Evolutionary conservation across 1,140 invertebrate genomes (phyloP).

Genomic region (Brachionus rotundiformis): DNA sequence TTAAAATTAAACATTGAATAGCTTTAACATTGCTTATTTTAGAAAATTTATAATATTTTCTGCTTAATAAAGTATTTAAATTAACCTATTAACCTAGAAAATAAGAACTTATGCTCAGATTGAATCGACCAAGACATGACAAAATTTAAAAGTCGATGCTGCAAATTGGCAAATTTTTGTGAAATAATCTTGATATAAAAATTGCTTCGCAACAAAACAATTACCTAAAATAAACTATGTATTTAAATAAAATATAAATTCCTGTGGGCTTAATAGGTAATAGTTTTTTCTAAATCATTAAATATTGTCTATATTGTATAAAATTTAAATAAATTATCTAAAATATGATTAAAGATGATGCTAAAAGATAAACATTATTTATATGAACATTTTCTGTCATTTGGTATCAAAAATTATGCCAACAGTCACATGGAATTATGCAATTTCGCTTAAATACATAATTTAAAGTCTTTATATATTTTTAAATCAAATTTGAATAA

Average conservation of each 20-base stretch:
- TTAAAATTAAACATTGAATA: constrained; percentile 4
- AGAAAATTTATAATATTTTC: not conserved
- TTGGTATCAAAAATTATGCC: not conserved
- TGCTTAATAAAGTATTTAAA: not conserved
- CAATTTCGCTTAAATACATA: not conserved
- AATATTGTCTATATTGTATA: not conserved
- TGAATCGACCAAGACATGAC: not conserved
- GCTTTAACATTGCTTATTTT: not conserved
- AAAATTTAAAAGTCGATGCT: not conserved
- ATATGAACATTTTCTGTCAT: not conserved
- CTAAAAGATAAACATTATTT: not conserved
- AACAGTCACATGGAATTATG: not conserved
- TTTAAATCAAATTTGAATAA: too few relatives aligned
- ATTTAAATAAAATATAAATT: too few relatives aligned
- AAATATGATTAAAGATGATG: not conserved
- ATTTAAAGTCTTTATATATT: too few relatives aligned
- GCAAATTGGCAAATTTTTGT: not conserved
- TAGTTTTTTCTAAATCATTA: too few relatives aligned
- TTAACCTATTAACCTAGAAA: not conserved
- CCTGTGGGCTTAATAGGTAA: too few relatives aligned
- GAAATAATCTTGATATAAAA: not conserved
- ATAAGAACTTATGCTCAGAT: not conserved
- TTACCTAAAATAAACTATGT: not conserved
- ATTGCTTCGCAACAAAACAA: not conserved
- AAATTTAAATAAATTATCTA: not conserved